phyloP scores from a whole-genome alignment of 1,140 invertebrate genomes.

The Stenopsyche tienmushanensis region DNA sequence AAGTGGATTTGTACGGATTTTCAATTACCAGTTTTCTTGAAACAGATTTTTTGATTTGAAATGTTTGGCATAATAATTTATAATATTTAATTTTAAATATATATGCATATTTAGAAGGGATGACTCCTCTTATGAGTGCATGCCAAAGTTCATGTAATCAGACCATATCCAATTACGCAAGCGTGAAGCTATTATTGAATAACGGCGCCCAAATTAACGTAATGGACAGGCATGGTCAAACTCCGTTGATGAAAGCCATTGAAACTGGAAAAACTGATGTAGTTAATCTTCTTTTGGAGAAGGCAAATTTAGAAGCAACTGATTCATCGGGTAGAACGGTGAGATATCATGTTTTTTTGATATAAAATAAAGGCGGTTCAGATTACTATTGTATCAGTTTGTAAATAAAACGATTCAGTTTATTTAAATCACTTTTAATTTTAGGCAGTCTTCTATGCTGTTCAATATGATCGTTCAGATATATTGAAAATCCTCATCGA shows the following conservation, averaged over 20 bases:
- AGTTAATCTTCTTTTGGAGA: slow-evolving; percentile 50
- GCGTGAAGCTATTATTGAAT: slow-evolving; percentile 46
- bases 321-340: slow-evolving; percentile 59
- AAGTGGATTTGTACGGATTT: too few relatives aligned
- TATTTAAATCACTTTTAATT: background rate
- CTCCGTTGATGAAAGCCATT: slow-evolving; percentile 58
- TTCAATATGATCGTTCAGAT: slow-evolving; percentile 52
- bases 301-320: slow-evolving; percentile 55
- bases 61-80: background rate
- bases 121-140: slow-evolving; percentile 57
- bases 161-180: slow-evolving; percentile 45
- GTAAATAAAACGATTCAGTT: background rate
- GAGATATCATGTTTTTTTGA: slow-evolving; percentile 30
- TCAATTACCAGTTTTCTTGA: too few relatives aligned
- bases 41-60: too few relatives aligned
- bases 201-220: slow-evolving; percentile 48
- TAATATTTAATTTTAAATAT: slow-evolving; percentile 1
- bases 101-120: slow-evolving; percentile 51
- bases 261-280: slow-evolving; percentile 49
- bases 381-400: slow-evolving; percentile 19
- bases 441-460: slow-evolving; percentile 38
- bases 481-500: slow-evolving; percentile 54
- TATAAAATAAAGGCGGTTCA: background rate
- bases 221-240: slow-evolving; percentile 54
- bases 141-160: slow-evolving; percentile 48